Base-by-base conservation (phyloP, 2,113 vertebrate genomes). In the Strix aluco region DNA sequence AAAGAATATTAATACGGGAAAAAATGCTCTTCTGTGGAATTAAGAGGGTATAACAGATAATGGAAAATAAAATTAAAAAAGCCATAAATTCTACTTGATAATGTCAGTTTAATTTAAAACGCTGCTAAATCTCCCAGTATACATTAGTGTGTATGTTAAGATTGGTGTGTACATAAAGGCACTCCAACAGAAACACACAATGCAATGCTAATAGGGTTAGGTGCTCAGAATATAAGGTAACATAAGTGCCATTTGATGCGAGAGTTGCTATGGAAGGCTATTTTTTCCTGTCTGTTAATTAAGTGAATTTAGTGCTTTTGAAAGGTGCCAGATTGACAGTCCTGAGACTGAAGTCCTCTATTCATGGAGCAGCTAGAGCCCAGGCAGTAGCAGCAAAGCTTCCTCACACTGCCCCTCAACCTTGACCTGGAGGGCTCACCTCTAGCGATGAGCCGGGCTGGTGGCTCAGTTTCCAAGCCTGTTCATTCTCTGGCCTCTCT, bases 241-340 rank as follows among this genome's bases (percentile, higher is more conserved):
- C 96, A 73, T 5, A 97, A 97, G 97, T 90, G 81, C 91, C 84
- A 96, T 97, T 97, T n/a, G 91, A 96, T 81, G 94, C 80, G 90
- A 90, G 96, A 96, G 92, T 96, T 97, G 94, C 96, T 96, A 94
- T 91, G 95, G 94, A 96, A 97, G 91, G 89, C 91, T 92, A 63
- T 95, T 94, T 94, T 84, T 74, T 36, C 54, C 55, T 25, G 74
- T 78, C 89, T 42, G 91, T 95, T 96, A 97, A 97, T 97, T 96
- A 97, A 96, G 87, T 74, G 95, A 97, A 94, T 95, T 57, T 93
- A 92, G 87, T 7, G 95, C 97, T 95, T 97, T 94, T 95, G 94
- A 97, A 86, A 96, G 89, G 93, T 96, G 92, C 94, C 93, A 69
- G 96, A 93, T 81, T 96, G 97, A 94, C 94, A 96, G 75, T 83